Percentiles rank a stretch among this genome's conserved stretches.
Evolutionary conservation across 2,888 invertebrate genomes (phyloP).

Genomic region (Melieria picta): DNA sequence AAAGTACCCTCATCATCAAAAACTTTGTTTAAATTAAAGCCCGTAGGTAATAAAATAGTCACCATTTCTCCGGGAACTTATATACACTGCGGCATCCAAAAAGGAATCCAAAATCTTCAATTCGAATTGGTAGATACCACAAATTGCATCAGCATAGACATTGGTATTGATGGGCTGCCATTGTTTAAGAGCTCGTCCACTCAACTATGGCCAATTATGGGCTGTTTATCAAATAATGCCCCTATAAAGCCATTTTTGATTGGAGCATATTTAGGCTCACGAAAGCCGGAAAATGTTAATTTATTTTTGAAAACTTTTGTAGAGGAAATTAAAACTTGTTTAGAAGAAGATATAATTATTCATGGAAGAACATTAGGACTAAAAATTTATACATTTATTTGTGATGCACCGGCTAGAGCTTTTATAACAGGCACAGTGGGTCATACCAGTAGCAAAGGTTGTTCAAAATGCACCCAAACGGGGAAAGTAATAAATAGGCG

Average conservation of each 20-base stretch:
- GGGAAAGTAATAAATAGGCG: neutral
- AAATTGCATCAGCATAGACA: no score
- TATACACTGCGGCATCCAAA: neutral
- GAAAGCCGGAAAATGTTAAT: neutral
- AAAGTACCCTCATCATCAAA: no score
- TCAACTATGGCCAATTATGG: no score
- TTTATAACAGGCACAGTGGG: neutral
- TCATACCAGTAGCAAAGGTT: neutral
- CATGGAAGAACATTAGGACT: neutral
- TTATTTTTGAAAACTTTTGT: neutral
- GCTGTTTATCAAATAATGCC: neutral
- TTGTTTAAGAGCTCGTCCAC: no score
- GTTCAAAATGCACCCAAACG: neutral
- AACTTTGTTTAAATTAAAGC: no score
- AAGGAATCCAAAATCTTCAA: neutral
- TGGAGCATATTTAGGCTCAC: neutral
- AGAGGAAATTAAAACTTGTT: neutral
- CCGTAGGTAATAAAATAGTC: no score
- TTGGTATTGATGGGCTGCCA: no score
- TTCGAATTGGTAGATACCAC: no score
- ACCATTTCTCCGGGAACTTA: neutral
- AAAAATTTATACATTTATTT: neutral
- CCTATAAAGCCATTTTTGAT: neutral
- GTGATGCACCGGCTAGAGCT: neutral
- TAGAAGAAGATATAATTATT: neutral